Conservation (phyloP, 2,888 invertebrate species). For the Archips crataeganus region DNA sequence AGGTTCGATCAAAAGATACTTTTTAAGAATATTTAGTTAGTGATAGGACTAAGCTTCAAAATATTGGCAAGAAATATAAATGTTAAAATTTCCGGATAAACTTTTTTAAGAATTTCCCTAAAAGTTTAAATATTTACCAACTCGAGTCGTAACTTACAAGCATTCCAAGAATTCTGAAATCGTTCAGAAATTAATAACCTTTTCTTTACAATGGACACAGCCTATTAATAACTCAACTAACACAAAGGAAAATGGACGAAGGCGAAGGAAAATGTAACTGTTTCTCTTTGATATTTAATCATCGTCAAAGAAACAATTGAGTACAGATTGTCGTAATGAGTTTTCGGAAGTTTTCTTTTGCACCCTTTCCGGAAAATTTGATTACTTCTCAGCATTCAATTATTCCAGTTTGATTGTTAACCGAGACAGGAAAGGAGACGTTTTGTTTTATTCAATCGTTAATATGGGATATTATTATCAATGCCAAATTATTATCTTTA, state of each 20-base stretch:
- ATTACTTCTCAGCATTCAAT: not conserved
- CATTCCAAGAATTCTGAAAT: conserved; percentile 7
- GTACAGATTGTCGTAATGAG: conserved; percentile 5
- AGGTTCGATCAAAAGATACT: too few relatives aligned
- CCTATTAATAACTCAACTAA: conserved; percentile 16
- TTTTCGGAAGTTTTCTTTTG: conserved; percentile 1
- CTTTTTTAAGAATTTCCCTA: not conserved
- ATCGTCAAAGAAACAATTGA: conserved; percentile 18
- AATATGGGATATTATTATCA: not conserved
- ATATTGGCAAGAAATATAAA: not conserved
- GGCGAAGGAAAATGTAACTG: conserved; percentile 16
- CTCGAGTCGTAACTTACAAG: not conserved
- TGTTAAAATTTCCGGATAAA: not conserved
- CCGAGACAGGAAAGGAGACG: not conserved
- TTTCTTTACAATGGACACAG: conserved; percentile 1
- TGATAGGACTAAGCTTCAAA: not conserved
- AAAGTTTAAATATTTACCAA: not conserved
- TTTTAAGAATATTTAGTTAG: too few relatives aligned
- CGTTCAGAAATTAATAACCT: conserved; percentile 7
- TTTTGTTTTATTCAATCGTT: not conserved
- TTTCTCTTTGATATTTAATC: conserved; percentile 15
- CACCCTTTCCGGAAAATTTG: not conserved
- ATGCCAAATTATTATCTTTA: too few relatives aligned
- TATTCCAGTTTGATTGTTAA: not conserved
- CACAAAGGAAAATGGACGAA: conserved; percentile 26